A percentile compares a stretch with the other conserved stretches of the same genome.
Conservation (phyloP, 1,140 invertebrate genomes). For the Radopholus similis region DNA sequence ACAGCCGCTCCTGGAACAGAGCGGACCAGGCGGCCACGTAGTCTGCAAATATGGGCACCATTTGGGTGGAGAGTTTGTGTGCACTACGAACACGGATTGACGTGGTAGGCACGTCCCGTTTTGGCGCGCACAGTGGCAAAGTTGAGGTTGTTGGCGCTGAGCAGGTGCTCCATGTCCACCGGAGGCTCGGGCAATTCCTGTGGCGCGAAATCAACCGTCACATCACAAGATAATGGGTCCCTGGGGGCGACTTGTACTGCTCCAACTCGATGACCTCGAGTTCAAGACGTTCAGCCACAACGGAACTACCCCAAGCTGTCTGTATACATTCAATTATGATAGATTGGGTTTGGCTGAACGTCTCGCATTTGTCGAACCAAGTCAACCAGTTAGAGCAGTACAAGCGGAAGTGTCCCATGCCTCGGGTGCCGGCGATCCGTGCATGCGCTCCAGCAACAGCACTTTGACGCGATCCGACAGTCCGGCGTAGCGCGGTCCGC, state of each 20-base stretch:
- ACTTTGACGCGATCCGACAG: constrained; percentile 57
- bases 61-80: not conserved
- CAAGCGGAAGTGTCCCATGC: too few relatives aligned
- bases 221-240: not conserved
- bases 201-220: not conserved
- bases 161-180: constrained; percentile 55
- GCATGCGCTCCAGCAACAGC: constrained; percentile 54
- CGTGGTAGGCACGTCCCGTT: constrained; percentile 53
- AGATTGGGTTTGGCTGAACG: too few relatives aligned
- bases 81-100: constrained; percentile 46
- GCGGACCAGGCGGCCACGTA: constrained; percentile 58
- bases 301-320: too few relatives aligned
- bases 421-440: constrained; percentile 53
- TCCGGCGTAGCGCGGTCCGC: constrained; percentile 54
- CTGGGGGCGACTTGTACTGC: too few relatives aligned
- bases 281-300: too few relatives aligned
- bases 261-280: too few relatives aligned
- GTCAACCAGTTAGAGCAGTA: not conserved
- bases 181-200: constrained; percentile 56
- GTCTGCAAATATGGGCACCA: not conserved
- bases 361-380: too few relatives aligned
- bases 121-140: constrained; percentile 56
- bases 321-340: too few relatives aligned
- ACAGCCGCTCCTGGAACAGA: constrained; percentile 52
- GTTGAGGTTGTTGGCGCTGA: constrained; percentile 51